Percentiles rank a stretch among this genome's conserved stretches.
phyloP scores from a whole-genome alignment of 2,888 invertebrate genomes.

The Lomographa bimaculata region DNA sequence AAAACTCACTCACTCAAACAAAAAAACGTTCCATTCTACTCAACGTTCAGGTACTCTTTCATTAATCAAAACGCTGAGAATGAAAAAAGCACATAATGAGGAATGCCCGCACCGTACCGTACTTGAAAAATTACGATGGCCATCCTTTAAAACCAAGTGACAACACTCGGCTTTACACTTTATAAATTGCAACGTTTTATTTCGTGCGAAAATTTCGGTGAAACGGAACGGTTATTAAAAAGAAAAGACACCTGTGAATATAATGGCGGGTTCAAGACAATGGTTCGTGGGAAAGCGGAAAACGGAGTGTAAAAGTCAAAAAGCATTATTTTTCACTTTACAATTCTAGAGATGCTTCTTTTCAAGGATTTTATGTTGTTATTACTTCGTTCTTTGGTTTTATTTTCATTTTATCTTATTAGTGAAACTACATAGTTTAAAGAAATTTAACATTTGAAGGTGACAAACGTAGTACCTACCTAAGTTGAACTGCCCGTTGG shows the following conservation, averaged over 20 bases:
- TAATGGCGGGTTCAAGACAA: conserved; percentile 13
- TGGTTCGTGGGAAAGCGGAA: too few species aligned
- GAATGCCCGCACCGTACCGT: conserved; percentile 20
- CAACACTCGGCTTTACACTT: conserved; percentile 40
- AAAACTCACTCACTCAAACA: conserved; percentile 29
- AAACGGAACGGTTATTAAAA: conserved; percentile 38
- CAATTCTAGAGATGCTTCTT: too few species aligned
- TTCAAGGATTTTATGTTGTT: too few species aligned
- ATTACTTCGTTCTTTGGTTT: too few species aligned
- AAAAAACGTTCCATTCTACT: conserved; percentile 31
- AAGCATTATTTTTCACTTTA: conserved; percentile 2
- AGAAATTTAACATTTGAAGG: too few species aligned
- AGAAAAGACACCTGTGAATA: conserved; percentile 38
- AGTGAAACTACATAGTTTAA: too few species aligned
- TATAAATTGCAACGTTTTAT: conserved; percentile 44
- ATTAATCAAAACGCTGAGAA: conserved; percentile 46
- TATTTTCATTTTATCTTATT: too few species aligned
- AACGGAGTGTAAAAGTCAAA: conserved; percentile 3
- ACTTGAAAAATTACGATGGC: conserved; percentile 37
- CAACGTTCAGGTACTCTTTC: conserved; percentile 39
- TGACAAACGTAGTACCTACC: too few species aligned
- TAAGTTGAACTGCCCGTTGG: too few species aligned
- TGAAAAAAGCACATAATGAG: conserved; percentile 32
- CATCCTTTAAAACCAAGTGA: conserved; percentile 37
- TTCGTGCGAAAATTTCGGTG: conserved; percentile 40